phyloP scores from a whole-genome alignment of 35 echinoderm and acorn worm genomes.

The Ophioderma brevispina region DNA sequence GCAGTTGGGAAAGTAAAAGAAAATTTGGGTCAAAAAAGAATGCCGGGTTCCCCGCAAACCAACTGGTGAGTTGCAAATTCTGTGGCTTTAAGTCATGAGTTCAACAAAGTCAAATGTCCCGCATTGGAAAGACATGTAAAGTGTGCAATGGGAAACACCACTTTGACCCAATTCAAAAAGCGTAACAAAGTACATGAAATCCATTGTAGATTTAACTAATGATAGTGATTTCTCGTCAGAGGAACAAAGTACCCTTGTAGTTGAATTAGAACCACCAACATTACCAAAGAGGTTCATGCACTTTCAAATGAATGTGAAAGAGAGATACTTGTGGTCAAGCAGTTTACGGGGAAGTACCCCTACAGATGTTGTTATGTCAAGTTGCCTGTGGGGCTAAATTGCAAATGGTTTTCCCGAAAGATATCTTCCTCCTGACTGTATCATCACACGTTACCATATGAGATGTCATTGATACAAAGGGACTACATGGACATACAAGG shows the following conservation, averaged over 20 bases:
- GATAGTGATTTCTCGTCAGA: no score
- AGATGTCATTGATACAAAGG: neutral
- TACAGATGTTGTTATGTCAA: neutral
- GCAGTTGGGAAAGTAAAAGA: no score
- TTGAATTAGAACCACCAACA: neutral
- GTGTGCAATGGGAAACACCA: slow-evolving; percentile 36
- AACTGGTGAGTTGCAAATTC: no score
- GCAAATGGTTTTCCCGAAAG: neutral
- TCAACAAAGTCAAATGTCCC: no score
- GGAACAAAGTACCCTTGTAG: neutral
- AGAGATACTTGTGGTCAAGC: neutral
- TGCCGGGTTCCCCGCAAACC: no score
- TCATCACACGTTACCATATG: neutral
- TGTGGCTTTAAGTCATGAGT: no score
- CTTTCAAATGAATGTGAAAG: neutral
- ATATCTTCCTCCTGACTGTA: neutral
- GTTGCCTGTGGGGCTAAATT: neutral
- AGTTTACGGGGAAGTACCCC: neutral
- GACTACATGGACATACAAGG: neutral
- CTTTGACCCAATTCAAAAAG: no score
- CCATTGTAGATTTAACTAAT: neutral
- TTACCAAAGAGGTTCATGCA: neutral
- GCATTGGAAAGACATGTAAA: slow-evolving; percentile 54
- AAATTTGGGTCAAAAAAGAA: no score
- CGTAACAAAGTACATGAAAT: neutral